These are phyloP conservation scores for Gymnocypris eckloni DNA, from an alignment of 2,797 vertebrate genomes.

Conservation along the genomic window DNA sequence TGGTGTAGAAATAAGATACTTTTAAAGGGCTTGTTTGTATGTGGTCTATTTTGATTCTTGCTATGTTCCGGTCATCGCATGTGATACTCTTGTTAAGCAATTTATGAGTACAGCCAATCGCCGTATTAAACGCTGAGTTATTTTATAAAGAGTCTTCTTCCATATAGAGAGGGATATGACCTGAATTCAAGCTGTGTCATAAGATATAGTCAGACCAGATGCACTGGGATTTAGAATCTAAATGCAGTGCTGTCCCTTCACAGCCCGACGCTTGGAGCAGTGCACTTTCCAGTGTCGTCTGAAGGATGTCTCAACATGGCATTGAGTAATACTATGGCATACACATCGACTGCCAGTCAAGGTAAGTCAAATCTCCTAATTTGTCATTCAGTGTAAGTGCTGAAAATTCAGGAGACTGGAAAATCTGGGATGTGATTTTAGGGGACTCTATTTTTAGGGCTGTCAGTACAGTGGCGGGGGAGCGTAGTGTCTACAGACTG, in stretches of 20 bases:
- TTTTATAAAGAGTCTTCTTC: conserved; percentile 61
- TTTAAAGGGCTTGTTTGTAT: conserved; percentile 36
- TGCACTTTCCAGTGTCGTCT: conserved; percentile 77
- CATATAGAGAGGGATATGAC: conserved; percentile 66
- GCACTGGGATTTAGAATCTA: conserved; percentile 73
- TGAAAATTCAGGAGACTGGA: conserved; percentile 17
- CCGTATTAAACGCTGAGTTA: conserved; percentile 33
- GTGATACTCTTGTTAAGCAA: conserved; percentile 19
- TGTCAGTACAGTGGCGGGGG: conserved; percentile 24
- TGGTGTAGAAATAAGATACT: conserved; percentile 22
- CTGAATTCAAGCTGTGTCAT: conserved; percentile 78
- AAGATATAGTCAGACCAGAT: conserved; percentile 71
- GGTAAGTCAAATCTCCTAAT: conserved; percentile 67
- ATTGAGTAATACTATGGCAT: conserved; percentile 74
- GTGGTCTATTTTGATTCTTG: conserved; percentile 13
- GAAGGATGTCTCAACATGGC: conserved; percentile 83
- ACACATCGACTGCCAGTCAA: conserved; percentile 72
- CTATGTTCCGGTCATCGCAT: conserved; percentile 3
- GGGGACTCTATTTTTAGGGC: conserved; percentile 66
- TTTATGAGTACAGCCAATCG: conserved; percentile 41
- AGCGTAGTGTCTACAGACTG: conserved; percentile 49
- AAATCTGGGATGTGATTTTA: conserved; percentile 47
- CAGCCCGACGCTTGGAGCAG: conserved; percentile 77
- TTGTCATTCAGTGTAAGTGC: conserved; percentile 10
- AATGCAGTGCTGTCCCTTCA: conserved; percentile 71